Evolutionary conservation across 1,140 invertebrate species (phyloP).

Genomic region (Teleopsis dalmanni): DNA sequence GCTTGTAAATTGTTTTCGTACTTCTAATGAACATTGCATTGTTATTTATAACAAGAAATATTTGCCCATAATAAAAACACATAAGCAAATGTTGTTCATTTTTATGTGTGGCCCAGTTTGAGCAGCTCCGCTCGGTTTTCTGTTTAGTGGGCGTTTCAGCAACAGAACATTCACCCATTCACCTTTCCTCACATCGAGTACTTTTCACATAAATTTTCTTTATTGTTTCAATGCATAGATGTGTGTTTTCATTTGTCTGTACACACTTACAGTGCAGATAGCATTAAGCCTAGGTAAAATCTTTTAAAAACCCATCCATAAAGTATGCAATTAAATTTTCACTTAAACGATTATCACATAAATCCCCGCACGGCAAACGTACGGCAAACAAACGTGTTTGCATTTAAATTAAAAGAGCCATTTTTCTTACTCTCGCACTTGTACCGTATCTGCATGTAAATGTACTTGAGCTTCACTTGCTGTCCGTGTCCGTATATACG

Average conservation of each 20-base stretch:
- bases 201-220: neutral
- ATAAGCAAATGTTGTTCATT: no score
- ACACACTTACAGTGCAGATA: neutral
- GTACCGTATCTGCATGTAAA: neutral
- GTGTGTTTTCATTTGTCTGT: neutral
- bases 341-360: conserved; percentile 45
- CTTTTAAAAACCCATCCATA: conserved; percentile 30
- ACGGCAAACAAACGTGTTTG: conserved; percentile 36
- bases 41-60: no score
- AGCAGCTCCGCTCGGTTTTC: no score
- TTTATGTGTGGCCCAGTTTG: no score
- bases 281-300: conserved; percentile 10
- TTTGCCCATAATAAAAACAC: no score
- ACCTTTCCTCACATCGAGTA: neutral
- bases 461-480: neutral
- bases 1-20: no score
- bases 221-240: neutral
- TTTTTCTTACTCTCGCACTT: conserved; percentile 28
- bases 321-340: conserved; percentile 45
- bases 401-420: conserved; percentile 45
- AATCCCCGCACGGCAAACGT: conserved; percentile 21
- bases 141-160: no score
- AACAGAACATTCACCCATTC: neutral
- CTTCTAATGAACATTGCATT: no score
- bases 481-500: neutral